A percentile compares a stretch with the other conserved stretches of the same genome.
These are phyloP conservation scores for Drosophila kanapiae DNA, from an alignment of 1,140 invertebrate genomes.

Conservation along the genomic window DNA sequence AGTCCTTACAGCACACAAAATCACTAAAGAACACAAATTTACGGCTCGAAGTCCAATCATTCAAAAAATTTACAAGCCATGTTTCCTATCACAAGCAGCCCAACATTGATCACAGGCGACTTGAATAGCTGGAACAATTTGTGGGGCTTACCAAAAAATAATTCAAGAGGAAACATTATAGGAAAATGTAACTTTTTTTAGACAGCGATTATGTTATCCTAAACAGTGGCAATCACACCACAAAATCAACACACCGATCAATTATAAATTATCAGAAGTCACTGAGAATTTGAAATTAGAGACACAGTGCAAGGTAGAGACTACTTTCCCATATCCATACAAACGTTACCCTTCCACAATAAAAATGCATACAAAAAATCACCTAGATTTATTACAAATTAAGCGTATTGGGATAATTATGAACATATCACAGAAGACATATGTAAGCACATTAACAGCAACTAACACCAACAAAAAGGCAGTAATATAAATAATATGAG, in stretches of 20 bases:
- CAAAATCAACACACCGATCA: neutral
- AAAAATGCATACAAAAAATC: neutral
- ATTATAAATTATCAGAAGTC: neutral
- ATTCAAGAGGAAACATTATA: neutral
- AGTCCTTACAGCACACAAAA: too few relatives aligned
- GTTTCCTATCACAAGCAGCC: neutral
- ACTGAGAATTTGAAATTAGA: neutral
- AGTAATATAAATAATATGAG: too few relatives aligned
- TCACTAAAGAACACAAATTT: too few relatives aligned
- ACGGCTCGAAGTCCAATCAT: neutral
- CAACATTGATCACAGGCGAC: neutral
- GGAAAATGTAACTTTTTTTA: neutral
- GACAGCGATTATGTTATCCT: neutral
- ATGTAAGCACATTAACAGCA: too few relatives aligned
- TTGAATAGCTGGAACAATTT: neutral
- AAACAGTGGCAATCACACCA: neutral
- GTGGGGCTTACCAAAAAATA: neutral
- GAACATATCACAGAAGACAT: too few relatives aligned
- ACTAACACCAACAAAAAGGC: too few relatives aligned
- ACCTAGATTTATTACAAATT: neutral
- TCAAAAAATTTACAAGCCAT: neutral
- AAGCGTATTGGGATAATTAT: too few relatives aligned
- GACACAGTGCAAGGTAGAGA: neutral
- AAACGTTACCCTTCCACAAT: neutral
- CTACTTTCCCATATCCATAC: neutral